Evolutionary conservation across 2,888 invertebrate genomes (phyloP).

Genomic region (Sussaba pulchella): DNA sequence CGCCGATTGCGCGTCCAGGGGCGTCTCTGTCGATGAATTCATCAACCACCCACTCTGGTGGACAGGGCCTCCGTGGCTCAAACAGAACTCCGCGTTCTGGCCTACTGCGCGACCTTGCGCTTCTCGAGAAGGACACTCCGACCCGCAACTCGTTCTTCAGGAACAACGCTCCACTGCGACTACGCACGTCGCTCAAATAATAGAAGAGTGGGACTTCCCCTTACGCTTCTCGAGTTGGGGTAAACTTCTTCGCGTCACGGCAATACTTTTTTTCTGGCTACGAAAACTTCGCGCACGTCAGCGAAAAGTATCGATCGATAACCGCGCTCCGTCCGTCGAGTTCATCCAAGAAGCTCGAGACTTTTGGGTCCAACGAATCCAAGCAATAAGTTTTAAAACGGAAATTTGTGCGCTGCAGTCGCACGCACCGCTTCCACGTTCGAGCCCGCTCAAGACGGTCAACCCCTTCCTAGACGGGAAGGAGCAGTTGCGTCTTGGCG

Average conservation of each 20-base stretch:
- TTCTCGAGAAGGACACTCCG: not conserved
- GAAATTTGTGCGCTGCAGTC: slow-evolving; percentile 21
- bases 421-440: slow-evolving; percentile 14
- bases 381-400: not conserved
- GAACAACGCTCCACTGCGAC: slow-evolving; percentile 2
- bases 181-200: not conserved
- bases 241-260: slow-evolving; percentile 46
- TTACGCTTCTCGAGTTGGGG: slow-evolving; percentile 34
- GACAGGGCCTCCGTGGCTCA: slow-evolving; percentile 67
- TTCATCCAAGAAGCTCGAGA: slow-evolving; percentile 11
- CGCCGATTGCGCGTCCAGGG: slow-evolving; percentile 76
- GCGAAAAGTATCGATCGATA: not conserved
- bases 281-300: not conserved
- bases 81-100: slow-evolving; percentile 26
- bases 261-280: not conserved
- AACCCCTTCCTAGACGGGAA: slow-evolving; percentile 49
- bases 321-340: not conserved
- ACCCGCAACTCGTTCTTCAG: not conserved
- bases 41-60: slow-evolving; percentile 66
- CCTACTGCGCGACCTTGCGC: slow-evolving; percentile 12
- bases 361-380: slow-evolving; percentile 14
- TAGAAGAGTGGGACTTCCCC: slow-evolving; percentile 16
- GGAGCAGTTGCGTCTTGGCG: slow-evolving; percentile 48
- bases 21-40: slow-evolving; percentile 65
- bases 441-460: slow-evolving; percentile 26